Percentiles rank a stretch among this genome's conserved stretches.
Evolutionary conservation across 2,113 vertebrate species (phyloP).

Genomic region (Dendrocopos noguchii): DNA sequence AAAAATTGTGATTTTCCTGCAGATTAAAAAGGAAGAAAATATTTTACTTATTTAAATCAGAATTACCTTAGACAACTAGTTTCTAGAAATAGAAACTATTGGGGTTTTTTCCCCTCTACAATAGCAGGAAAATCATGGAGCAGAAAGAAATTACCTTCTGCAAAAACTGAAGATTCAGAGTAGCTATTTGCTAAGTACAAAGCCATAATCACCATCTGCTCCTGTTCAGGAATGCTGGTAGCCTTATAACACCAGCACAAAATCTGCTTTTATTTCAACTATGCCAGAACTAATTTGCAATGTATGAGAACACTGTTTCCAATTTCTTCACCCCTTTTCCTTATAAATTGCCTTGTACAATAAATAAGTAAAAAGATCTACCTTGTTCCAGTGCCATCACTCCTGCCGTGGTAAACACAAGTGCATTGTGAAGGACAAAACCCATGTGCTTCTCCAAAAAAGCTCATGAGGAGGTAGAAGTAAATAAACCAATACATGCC

Average conservation of each 20-base stretch:
- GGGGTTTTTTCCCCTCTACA: background rate
- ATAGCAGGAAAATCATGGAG: background rate
- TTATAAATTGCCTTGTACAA: background rate
- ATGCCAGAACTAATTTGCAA: background rate
- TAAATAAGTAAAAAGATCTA: slow-evolving; percentile 59
- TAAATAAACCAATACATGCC: slow-evolving; percentile 81
- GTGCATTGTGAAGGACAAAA: slow-evolving; percentile 94
- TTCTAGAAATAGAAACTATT: background rate
- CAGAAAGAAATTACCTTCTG: background rate
- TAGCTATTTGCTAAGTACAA: background rate
- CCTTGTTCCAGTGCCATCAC: slow-evolving; percentile 87
- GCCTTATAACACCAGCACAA: background rate
- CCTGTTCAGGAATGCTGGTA: background rate
- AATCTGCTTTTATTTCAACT: background rate
- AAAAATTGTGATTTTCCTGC: background rate
- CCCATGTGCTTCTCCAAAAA: slow-evolving; percentile 67
- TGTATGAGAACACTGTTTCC: background rate
- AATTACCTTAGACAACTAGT: background rate
- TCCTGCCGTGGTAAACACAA: slow-evolving; percentile 84
- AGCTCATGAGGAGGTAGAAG: slow-evolving; percentile 77
- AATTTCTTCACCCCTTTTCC: background rate
- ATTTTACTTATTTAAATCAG: background rate
- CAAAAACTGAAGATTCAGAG: background rate
- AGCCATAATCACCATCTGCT: slow-evolving; percentile 33
- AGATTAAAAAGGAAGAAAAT: background rate